Evolutionary conservation across 2,888 invertebrate species (phyloP).

Genomic region (Athalia cordata): DNA sequence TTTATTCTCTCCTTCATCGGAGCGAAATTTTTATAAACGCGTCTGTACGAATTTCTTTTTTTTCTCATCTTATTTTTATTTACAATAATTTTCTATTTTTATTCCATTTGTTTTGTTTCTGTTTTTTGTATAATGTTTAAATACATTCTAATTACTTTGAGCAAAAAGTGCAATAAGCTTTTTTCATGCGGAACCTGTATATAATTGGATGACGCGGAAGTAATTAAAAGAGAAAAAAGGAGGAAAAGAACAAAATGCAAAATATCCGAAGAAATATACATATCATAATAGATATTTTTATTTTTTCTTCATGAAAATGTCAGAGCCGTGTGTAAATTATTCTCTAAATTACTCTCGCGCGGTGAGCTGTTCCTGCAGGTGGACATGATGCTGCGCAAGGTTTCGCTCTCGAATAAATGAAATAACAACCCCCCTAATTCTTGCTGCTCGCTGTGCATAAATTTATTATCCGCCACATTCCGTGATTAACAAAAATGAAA

Average conservation of each 20-base stretch:
- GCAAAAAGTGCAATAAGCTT: too few relatives aligned
- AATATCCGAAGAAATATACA: background rate
- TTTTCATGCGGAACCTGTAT: background rate
- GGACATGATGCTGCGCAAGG: background rate
- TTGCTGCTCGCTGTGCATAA: background rate
- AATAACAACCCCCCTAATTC: background rate
- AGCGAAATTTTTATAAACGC: too few relatives aligned
- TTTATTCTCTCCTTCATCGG: too few relatives aligned
- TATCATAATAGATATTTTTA: background rate
- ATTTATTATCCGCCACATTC: background rate
- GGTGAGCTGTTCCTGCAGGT: background rate
- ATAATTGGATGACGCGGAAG: background rate
- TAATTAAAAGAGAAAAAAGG: background rate
- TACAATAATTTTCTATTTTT: too few relatives aligned
- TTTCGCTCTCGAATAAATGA: background rate
- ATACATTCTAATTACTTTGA: too few relatives aligned
- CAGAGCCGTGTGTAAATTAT: background rate
- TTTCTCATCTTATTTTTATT: too few relatives aligned
- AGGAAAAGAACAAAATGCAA: background rate
- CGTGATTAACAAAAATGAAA: background rate
- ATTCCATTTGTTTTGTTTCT: too few relatives aligned
- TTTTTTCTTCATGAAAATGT: background rate
- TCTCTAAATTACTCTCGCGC: background rate
- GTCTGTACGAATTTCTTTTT: too few relatives aligned
- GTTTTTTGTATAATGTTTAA: too few relatives aligned